These are phyloP conservation scores for Calcarius lapponicus DNA, from an alignment of 2,797 vertebrate genomes.

Conservation along the genomic window DNA sequence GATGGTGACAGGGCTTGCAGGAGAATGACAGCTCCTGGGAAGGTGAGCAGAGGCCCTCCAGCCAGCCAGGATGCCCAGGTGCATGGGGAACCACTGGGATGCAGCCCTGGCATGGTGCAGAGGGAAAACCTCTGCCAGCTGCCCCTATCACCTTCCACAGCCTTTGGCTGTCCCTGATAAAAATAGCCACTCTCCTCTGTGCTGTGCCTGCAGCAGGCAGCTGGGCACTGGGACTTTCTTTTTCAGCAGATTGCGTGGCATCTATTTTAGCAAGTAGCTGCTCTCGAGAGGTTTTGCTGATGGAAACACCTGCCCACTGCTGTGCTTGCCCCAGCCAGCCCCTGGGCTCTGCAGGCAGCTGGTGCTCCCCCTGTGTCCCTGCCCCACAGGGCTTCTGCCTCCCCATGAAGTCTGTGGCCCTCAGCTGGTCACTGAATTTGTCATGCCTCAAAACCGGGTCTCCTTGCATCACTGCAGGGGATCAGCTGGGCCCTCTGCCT, in stretches of 20 bases:
- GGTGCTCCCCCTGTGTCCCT: not conserved
- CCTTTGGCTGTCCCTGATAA: not conserved
- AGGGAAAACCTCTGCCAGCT: not conserved
- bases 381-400: accelerated
- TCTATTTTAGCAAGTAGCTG: slow-evolving; percentile 41
- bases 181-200: not conserved
- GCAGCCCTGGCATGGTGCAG: not conserved
- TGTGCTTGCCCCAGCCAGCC: not conserved
- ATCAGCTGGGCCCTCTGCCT: not conserved
- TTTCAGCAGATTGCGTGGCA: not conserved
- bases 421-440: accelerated
- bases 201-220: not conserved
- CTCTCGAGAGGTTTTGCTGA: not conserved
- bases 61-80: not conserved
- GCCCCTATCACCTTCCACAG: not conserved
- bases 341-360: accelerated
- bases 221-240: slow-evolving; percentile 1
- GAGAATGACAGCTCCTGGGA: not conserved
- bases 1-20: not conserved
- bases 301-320: slow-evolving; percentile 6
- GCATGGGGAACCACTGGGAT: not conserved
- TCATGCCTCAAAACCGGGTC: not conserved
- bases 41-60: not conserved
- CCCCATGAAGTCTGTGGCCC: accelerated
- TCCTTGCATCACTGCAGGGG: not conserved